Evolutionary conservation across 2,888 invertebrate genomes (phyloP).

Genomic region (Tinea pellionella): DNA sequence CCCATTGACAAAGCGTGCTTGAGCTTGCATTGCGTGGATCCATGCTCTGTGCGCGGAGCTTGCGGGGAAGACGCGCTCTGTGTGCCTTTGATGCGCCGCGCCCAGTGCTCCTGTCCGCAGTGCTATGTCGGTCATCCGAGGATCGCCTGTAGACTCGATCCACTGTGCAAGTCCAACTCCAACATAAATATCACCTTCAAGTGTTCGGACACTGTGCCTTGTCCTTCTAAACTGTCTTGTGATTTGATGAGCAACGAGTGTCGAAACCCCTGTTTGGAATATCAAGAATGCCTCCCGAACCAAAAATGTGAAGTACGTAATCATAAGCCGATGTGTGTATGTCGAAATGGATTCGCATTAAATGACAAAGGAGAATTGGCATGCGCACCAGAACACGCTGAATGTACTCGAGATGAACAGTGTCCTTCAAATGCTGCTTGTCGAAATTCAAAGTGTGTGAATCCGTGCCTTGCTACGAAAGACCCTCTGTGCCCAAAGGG

Average conservation of each 20-base stretch:
- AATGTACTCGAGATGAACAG: conserved; percentile 84
- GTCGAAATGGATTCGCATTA: conserved; percentile 88
- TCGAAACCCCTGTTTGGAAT: conserved; percentile 81
- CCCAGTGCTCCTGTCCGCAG: conserved; percentile 88
- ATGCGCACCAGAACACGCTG: conserved; percentile 84
- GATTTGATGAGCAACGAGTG: conserved; percentile 77
- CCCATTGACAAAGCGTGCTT: conserved; percentile 92
- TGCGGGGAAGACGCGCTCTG: conserved; percentile 93
- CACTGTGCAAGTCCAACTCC: conserved; percentile 76
- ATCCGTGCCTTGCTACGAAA: conserved; percentile 80
- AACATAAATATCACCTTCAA: conserved; percentile 70
- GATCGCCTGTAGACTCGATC: conserved; percentile 82
- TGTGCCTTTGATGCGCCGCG: conserved; percentile 84
- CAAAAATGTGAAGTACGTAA: conserved; percentile 90
- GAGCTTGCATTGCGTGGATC: conserved; percentile 90
- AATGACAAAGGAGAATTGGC: conserved; percentile 89
- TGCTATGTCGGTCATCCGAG: conserved; percentile 88
- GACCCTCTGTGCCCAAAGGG: conserved; percentile 80
- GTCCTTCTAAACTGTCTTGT: conserved; percentile 81
- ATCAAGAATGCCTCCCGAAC: conserved; percentile 80
- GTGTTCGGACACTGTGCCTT: conserved; percentile 77
- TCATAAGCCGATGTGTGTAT: conserved; percentile 88
- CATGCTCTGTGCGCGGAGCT: conserved; percentile 87
- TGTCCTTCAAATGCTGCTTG: conserved; percentile 90
- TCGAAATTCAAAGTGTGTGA: conserved; percentile 84